A percentile compares a stretch with the other conserved stretches of the same genome.
Conservation (phyloP, 2,113 vertebrate species). For the Tichodroma muraria region DNA sequence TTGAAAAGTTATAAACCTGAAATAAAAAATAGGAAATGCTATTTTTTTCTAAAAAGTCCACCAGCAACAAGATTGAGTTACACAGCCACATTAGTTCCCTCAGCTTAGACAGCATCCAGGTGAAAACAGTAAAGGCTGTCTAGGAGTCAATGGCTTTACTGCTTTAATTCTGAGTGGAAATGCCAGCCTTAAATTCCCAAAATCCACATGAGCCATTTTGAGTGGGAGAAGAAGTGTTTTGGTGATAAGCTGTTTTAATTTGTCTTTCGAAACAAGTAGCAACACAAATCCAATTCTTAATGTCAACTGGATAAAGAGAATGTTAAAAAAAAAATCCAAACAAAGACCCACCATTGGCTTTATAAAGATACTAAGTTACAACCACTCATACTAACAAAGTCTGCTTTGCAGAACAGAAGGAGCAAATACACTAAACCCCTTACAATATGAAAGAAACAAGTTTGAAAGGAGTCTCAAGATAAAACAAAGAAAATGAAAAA, state of each 20-base stretch:
- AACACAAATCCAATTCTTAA: not conserved
- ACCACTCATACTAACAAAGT: not conserved
- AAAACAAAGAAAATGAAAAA: not conserved
- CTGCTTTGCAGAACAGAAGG: not conserved
- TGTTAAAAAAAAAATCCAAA: not conserved
- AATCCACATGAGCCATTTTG: not conserved
- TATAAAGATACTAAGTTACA: not conserved
- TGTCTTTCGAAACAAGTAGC: not conserved
- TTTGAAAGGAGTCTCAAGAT: not conserved
- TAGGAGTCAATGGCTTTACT: not conserved
- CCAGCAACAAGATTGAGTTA: not conserved
- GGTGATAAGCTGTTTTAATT: fast-evolving
- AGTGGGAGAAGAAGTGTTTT: fast-evolving
- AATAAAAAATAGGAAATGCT: not conserved
- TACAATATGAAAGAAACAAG: not conserved
- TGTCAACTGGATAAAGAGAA: fast-evolving
- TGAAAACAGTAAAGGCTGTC: not conserved
- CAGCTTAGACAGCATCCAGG: not conserved
- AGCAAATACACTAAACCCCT: not conserved
- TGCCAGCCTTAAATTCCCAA: not conserved
- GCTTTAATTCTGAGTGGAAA: not conserved
- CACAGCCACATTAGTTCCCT: not conserved
- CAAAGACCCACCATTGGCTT: fast-evolving
- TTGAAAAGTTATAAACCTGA: not conserved
- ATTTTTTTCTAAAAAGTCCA: not conserved